Percentiles rank a stretch among this genome's conserved stretches.
Evolutionary conservation across 2,113 vertebrate genomes (phyloP).

Genomic region (Hydrolagus affinis): DNA sequence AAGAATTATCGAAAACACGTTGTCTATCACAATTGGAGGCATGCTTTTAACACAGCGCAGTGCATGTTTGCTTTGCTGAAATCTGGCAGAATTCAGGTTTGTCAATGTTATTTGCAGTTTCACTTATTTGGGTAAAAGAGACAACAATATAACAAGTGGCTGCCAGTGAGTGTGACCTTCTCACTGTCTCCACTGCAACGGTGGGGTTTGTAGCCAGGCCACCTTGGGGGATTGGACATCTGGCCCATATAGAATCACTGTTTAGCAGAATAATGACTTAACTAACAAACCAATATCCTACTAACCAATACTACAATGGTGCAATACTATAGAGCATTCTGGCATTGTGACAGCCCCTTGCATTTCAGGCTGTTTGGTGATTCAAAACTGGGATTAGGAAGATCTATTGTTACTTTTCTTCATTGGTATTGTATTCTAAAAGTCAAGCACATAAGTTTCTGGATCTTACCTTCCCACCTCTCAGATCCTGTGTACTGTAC

Average conservation of each 20-base stretch:
- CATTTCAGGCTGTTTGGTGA: background rate
- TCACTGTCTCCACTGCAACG: no score
- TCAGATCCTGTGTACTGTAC: background rate
- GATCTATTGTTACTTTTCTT: background rate
- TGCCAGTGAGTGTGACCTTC: no score
- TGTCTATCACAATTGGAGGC: slow-evolving; percentile 96
- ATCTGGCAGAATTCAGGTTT: slow-evolving; percentile 85
- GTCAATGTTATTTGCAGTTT: slow-evolving; percentile 21
- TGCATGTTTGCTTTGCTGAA: slow-evolving; percentile 93
- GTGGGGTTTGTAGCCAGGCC: no score
- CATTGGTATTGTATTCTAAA: background rate
- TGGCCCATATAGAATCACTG: no score
- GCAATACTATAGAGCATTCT: background rate
- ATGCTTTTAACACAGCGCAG: slow-evolving; percentile 91
- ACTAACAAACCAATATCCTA: no score
- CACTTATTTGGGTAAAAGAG: no score
- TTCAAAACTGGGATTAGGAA: background rate
- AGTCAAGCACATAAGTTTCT: background rate
- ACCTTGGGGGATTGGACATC: no score
- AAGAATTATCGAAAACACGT: slow-evolving; percentile 96
- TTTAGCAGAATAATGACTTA: no score
- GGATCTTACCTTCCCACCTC: background rate
- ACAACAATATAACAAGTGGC: no score
- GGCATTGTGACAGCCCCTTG: background rate
- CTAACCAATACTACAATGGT: no score